These are phyloP conservation scores for Premnoplex brunnescens DNA, from an alignment of 2,797 vertebrate species.

Conservation along the genomic window DNA sequence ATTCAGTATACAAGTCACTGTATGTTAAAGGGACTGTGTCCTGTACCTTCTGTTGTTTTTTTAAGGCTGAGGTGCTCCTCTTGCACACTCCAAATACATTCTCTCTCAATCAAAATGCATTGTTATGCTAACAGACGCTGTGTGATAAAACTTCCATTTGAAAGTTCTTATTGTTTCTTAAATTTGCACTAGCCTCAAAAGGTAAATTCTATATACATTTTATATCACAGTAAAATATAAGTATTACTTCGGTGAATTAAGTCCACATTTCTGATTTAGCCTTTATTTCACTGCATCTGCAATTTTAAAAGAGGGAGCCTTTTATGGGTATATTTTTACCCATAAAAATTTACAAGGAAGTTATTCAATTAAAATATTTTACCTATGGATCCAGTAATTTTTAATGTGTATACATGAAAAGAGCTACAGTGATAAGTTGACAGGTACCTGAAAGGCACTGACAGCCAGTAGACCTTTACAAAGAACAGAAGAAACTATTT, in stretches of 20 bases:
- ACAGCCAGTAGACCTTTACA: background rate
- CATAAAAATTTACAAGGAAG: background rate
- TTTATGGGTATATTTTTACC: background rate
- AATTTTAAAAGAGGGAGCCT: background rate
- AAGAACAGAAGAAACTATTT: background rate
- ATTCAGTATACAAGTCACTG: background rate
- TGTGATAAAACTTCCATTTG: background rate
- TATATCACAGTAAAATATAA: background rate
- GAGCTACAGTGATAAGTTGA: background rate
- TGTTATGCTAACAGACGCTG: background rate
- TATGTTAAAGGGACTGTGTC: background rate
- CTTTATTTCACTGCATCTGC: background rate
- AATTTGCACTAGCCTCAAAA: background rate
- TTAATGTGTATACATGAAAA: background rate
- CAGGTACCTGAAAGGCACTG: background rate
- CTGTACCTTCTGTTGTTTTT: background rate
- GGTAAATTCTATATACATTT: background rate
- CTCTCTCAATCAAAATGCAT: background rate
- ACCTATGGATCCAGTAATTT: background rate
- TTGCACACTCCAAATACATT: background rate
- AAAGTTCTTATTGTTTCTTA: background rate
- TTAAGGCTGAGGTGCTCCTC: background rate
- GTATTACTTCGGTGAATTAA: background rate
- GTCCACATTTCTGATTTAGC: background rate
- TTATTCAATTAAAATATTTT: conserved; percentile 13